Percentiles rank a stretch among this genome's conserved stretches.
These are phyloP conservation scores for Myopa testacea DNA, from an alignment of 2,888 invertebrate genomes.

Conservation along the genomic window DNA sequence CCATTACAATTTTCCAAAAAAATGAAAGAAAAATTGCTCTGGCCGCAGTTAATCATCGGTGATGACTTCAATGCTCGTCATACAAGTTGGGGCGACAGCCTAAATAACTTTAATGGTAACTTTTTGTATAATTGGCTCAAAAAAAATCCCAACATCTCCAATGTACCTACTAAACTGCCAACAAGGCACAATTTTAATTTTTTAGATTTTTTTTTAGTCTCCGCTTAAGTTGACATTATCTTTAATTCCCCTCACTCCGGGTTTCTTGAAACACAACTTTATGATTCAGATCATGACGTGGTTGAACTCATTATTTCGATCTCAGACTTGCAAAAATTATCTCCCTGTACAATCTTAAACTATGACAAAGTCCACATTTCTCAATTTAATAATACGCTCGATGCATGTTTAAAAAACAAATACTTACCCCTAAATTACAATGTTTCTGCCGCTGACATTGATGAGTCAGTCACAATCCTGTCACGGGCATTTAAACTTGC, in stretches of 20 bases:
- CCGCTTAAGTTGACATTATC: too few species aligned
- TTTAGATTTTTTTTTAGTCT: neutral
- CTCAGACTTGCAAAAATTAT: neutral
- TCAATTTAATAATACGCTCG: neutral
- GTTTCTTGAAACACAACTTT: neutral
- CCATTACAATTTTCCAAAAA: too few species aligned
- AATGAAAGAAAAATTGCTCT: neutral
- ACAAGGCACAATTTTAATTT: neutral
- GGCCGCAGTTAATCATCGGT: neutral
- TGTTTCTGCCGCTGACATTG: neutral
- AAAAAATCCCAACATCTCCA: neutral
- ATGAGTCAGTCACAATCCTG: neutral
- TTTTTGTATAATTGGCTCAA: neutral
- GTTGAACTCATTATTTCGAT: neutral
- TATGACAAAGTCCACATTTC: neutral
- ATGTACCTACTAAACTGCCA: neutral
- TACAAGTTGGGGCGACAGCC: neutral
- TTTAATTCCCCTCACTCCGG: too few species aligned
- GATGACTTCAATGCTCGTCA: slow-evolving; percentile 21
- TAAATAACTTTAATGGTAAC: neutral
- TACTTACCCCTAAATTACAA: neutral
- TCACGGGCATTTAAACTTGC: neutral
- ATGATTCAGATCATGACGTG: slow-evolving; percentile 9
- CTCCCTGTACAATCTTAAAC: neutral
- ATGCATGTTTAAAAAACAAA: too few species aligned